Percentiles rank a stretch among this genome's conserved stretches.
Evolutionary conservation across 2,113 vertebrate genomes (phyloP).

Genomic region (Sinocyclocheilus anshuiensis): DNA sequence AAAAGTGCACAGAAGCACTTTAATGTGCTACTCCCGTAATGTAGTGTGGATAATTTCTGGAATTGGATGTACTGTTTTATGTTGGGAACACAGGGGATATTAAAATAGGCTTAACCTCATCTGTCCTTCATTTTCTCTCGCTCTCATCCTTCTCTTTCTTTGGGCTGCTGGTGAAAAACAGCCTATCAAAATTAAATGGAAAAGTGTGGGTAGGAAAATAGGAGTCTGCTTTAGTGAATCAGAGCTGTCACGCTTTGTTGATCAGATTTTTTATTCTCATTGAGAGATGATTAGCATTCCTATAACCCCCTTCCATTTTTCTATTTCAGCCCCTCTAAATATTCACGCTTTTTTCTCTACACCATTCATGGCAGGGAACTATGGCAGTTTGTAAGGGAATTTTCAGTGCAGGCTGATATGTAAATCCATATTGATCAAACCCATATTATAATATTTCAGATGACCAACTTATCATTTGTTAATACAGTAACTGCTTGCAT

Average conservation of each 20-base stretch:
- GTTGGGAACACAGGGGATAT: conserved; percentile 17
- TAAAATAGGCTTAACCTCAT: conserved; percentile 52
- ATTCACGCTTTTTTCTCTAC: conserved; percentile 38
- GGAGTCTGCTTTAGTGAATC: conserved; percentile 63
- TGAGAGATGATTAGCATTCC: conserved; percentile 64
- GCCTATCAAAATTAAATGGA: conserved; percentile 67
- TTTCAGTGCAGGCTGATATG: neutral
- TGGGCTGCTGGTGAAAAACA: conserved; percentile 59
- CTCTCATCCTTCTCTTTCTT: conserved; percentile 62
- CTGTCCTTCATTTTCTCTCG: conserved; percentile 58
- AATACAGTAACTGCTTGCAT: neutral
- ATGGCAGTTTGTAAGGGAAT: neutral
- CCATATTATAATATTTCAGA: neutral
- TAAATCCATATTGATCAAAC: conserved; percentile 20
- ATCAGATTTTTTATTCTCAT: conserved; percentile 67
- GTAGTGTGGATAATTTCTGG: neutral
- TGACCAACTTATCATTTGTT: neutral
- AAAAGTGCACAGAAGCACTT: neutral
- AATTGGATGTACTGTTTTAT: conserved; percentile 27
- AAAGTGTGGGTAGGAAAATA: conserved; percentile 64
- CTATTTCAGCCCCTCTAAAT: conserved; percentile 23
- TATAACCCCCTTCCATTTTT: conserved; percentile 31
- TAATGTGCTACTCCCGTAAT: conserved; percentile 13
- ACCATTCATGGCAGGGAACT: conserved; percentile 1
- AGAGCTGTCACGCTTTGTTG: conserved; percentile 69